A percentile compares a stretch with the other conserved stretches of the same genome.
Evolutionary conservation across 2,113 vertebrate genomes (phyloP).

Genomic region (Campylomormyrus tamandua): DNA sequence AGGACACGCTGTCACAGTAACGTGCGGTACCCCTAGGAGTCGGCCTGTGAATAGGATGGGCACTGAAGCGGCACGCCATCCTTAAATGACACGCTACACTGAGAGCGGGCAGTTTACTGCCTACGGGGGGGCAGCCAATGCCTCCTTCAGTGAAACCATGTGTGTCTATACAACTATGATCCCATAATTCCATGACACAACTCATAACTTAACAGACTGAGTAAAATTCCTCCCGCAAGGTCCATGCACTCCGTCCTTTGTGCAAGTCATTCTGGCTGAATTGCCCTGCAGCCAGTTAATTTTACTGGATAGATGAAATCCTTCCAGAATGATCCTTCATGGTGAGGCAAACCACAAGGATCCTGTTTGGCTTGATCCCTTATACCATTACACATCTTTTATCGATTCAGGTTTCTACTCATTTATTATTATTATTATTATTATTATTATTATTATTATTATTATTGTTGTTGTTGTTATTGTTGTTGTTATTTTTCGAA

Average conservation of each 20-base stretch:
- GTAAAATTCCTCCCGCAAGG: not conserved
- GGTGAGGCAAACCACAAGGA: not conserved
- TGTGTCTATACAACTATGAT: not conserved
- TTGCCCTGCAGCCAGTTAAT: not conserved
- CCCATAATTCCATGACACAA: not conserved
- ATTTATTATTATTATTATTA: not conserved
- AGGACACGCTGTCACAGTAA: not conserved
- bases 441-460: not conserved
- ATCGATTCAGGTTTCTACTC: not conserved
- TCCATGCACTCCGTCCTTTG: not conserved
- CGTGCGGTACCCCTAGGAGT: not conserved
- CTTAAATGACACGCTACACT: not conserved
- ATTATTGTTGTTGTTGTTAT: not conserved
- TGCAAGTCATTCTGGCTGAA: not conserved
- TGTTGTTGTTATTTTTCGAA: not conserved
- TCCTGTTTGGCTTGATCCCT: not conserved
- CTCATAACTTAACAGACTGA: not conserved
- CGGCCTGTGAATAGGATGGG: not conserved
- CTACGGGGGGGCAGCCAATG: not conserved
- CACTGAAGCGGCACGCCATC: not conserved
- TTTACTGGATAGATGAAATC: not conserved
- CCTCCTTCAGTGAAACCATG: not conserved
- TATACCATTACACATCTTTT: not conserved
- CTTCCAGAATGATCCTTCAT: not conserved
- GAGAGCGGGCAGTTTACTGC: not conserved